Evolutionary conservation across 2,888 invertebrate species (phyloP).

Genomic region (Odontocerum albicorne): DNA sequence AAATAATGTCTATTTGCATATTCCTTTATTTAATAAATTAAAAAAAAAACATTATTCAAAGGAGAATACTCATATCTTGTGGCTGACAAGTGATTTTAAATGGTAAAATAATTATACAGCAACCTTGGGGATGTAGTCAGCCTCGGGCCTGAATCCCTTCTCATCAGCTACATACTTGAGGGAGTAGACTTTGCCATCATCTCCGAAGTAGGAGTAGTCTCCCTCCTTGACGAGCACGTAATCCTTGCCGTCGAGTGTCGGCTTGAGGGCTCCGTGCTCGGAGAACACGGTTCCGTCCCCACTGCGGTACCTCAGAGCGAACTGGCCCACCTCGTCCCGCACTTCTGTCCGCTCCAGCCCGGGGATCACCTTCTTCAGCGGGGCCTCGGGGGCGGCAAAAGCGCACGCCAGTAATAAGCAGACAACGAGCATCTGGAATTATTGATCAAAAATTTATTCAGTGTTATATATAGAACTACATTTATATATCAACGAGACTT

Average conservation of each 20-base stretch:
- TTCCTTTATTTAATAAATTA: too few species aligned
- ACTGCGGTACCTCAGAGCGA: slow-evolving; percentile 28
- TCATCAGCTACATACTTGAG: slow-evolving; percentile 33
- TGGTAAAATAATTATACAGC: too few species aligned
- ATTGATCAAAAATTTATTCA: too few species aligned
- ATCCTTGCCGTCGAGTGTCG: slow-evolving; percentile 31
- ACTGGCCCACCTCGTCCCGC: slow-evolving; percentile 31
- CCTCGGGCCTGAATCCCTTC: slow-evolving; percentile 31
- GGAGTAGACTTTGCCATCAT: slow-evolving; percentile 28
- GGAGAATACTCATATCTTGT: too few species aligned
- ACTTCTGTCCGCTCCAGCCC: slow-evolving; percentile 31
- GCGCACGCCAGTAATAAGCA: not conserved
- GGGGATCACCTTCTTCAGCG: slow-evolving; percentile 15
- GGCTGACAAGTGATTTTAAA: too few species aligned
- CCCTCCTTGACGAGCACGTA: slow-evolving; percentile 32
- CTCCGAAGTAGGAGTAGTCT: slow-evolving; percentile 27
- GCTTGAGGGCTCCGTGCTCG: slow-evolving; percentile 31
- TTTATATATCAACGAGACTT: too few species aligned
- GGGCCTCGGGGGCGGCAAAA: slow-evolving; percentile 7
- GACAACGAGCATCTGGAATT: not conserved
- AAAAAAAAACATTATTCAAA: too few species aligned
- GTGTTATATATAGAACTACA: too few species aligned
- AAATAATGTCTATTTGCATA: too few species aligned
- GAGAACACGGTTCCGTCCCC: slow-evolving; percentile 30
- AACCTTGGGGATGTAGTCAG: slow-evolving; percentile 32